These are phyloP conservation scores for Diarsia brunnea DNA, from an alignment of 2,888 invertebrate species.

Conservation along the genomic window DNA sequence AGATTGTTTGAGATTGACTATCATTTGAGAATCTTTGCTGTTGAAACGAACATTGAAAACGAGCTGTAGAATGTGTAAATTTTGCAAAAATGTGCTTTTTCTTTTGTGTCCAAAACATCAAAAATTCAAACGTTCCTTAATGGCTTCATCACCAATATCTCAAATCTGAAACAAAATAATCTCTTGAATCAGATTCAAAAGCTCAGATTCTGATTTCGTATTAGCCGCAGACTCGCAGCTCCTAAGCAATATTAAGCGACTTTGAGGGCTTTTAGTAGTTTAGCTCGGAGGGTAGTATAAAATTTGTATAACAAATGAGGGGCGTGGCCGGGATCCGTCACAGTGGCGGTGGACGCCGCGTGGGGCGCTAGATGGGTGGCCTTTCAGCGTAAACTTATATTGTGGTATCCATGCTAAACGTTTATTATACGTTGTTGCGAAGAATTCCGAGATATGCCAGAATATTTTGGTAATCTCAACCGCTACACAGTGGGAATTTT, in stretches of 20 bases:
- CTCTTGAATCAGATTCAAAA: slow-evolving; percentile 17
- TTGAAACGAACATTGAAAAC: background rate
- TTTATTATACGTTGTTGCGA: slow-evolving; percentile 38
- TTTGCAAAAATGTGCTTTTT: background rate
- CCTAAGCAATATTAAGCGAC: slow-evolving; percentile 58
- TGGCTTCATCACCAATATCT: background rate
- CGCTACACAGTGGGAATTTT: too few species aligned
- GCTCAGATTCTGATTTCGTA: slow-evolving; percentile 5
- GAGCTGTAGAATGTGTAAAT: background rate
- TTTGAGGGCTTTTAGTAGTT: slow-evolving; percentile 75
- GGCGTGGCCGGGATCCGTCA: slow-evolving; percentile 89
- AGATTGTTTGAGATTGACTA: background rate
- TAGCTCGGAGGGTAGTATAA: slow-evolving; percentile 90
- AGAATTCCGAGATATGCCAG: background rate
- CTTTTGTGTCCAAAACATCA: background rate
- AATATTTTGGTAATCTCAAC: background rate
- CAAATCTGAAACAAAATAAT: slow-evolving; percentile 9
- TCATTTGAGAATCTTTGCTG: background rate
- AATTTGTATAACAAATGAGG: slow-evolving; percentile 91
- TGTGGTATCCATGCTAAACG: slow-evolving; percentile 41
- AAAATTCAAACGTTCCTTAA: background rate
- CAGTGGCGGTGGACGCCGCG: slow-evolving; percentile 86
- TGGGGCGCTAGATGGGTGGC: slow-evolving; percentile 89
- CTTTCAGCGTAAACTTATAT: slow-evolving; percentile 58
- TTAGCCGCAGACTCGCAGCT: slow-evolving; percentile 16